These are phyloP conservation scores for Conus betulinus DNA, from an alignment of 1,140 invertebrate species.

Conservation along the genomic window DNA sequence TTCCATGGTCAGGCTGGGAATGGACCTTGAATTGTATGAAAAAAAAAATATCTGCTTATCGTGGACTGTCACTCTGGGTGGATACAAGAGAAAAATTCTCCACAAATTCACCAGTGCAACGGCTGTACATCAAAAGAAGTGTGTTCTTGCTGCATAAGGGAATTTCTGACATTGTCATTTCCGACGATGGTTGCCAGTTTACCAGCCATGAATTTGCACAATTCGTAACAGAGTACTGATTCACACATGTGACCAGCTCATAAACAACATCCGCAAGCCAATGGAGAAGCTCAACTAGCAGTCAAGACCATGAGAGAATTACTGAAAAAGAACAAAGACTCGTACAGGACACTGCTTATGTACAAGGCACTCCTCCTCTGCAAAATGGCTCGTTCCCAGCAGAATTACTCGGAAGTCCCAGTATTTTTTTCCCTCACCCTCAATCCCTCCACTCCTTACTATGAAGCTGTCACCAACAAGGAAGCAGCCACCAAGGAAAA, in stretches of 20 bases:
- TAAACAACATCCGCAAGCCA: constrained; percentile 50
- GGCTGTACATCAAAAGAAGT: constrained; percentile 31
- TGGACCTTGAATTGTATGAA: constrained; percentile 34
- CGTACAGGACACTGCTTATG: constrained; percentile 40
- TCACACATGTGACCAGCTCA: constrained; percentile 52
- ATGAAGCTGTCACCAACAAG: background rate
- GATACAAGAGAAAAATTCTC: constrained; percentile 25
- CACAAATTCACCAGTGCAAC: background rate
- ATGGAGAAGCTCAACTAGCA: constrained; percentile 49
- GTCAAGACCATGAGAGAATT: constrained; percentile 52
- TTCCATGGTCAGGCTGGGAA: constrained; percentile 42
- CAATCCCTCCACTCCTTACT: background rate
- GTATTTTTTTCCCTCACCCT: too few relatives aligned
- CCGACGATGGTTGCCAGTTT: background rate
- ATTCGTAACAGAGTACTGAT: constrained; percentile 59
- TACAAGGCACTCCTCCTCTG: constrained; percentile 41
- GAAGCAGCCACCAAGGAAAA: constrained; percentile 18
- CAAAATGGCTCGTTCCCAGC: constrained; percentile 37
- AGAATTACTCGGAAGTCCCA: constrained; percentile 41
- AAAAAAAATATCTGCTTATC: constrained; percentile 34
- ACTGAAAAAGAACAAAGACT: constrained; percentile 44
- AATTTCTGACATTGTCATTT: constrained; percentile 43
- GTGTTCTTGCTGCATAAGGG: constrained; percentile 53
- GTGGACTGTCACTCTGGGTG: constrained; percentile 53
- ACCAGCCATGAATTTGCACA: constrained; percentile 55